Conservation (phyloP, 2,888 invertebrate species). For the Rhingia campestris region DNA sequence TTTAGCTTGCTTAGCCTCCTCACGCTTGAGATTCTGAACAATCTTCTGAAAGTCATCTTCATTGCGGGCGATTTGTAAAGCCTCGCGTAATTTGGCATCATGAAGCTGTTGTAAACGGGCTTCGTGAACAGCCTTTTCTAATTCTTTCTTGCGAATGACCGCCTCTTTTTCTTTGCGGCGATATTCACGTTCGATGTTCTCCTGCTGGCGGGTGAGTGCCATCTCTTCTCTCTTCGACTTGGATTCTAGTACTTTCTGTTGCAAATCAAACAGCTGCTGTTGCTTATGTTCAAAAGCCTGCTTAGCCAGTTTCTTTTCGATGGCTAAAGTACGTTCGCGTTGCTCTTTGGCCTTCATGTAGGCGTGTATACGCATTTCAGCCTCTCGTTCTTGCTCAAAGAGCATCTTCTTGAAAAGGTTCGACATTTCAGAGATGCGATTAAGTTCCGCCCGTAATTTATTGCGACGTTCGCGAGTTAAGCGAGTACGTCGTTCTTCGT, state of each 20-base stretch:
- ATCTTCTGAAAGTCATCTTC: constrained; percentile 80
- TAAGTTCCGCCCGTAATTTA: constrained; percentile 80
- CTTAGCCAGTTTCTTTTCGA: constrained; percentile 79
- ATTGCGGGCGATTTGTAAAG: constrained; percentile 80
- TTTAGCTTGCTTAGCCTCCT: constrained; percentile 79
- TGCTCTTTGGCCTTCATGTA: constrained; percentile 81
- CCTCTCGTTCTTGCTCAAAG: constrained; percentile 80
- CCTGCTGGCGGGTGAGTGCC: constrained; percentile 80
- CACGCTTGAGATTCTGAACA: constrained; percentile 79
- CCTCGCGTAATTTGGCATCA: constrained; percentile 80
- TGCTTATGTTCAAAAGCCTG: constrained; percentile 81
- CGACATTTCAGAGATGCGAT: constrained; percentile 80
- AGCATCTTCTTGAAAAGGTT: constrained; percentile 80
- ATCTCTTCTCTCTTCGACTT: constrained; percentile 80
- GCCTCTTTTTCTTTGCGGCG: constrained; percentile 80
- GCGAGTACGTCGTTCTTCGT: constrained; percentile 79
- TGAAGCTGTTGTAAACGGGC: constrained; percentile 79
- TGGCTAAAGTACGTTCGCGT: constrained; percentile 79
- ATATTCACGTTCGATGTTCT: constrained; percentile 82
- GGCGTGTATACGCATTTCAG: constrained; percentile 81
- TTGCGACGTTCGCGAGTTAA: constrained; percentile 77
- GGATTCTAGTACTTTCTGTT: constrained; percentile 79
- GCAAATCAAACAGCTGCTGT: constrained; percentile 79
- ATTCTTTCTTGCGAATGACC: constrained; percentile 78
- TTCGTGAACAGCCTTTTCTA: constrained; percentile 79